Evolutionary conservation across 2,797 vertebrate genomes (phyloP), one percentile per base, ranked within the genome.

Genomic region (Fratercula arctica): DNA sequence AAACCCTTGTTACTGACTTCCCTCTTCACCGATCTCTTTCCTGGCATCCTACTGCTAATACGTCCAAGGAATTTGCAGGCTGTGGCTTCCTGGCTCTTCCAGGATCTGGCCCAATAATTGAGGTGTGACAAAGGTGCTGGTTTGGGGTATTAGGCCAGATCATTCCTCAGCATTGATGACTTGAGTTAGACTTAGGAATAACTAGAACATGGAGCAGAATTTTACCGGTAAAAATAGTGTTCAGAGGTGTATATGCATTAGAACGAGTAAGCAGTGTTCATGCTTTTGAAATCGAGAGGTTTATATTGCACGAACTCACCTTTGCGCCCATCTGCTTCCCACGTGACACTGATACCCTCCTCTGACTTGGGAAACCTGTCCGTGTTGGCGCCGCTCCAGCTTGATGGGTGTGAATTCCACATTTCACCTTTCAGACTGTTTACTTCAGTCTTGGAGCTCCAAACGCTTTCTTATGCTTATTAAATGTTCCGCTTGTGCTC

Each of bases 321-420:
- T 45, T 6, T 20, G 35, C 10, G 70, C 13, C 20, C 57, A 1
- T 9, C 66, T 23, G 24, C 68, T 50, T 60, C 69, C 73, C 59
- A 21, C 46, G 7, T 0, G 2, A 2, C 28, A 11, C 0, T 0
- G 15, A 41, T 66, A 4, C 1, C 45, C 54, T 59, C 45, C 39
- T 69, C 25, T 43, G 56, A 6, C 56, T 28, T 23, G 18, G 37
- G 31, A 33, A 18, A 37, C 67, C 29, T 48, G 2, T 21, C 69
- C 3, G 0, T 33, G 2, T 20, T 39, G 53, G 51, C 1, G 1
- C 48, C 41, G 2, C 39, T n/a, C 29, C 20, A 1, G 23, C 26
- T 56, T 8, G 6, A 3, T 9, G 18, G 59, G 8, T 43, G 28
- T 45, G 29, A 56, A 50, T 72, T 54, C 64, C 18, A 1, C 19